Conservation (phyloP, 2,888 invertebrate genomes). For the Cephus rjabovi region DNA sequence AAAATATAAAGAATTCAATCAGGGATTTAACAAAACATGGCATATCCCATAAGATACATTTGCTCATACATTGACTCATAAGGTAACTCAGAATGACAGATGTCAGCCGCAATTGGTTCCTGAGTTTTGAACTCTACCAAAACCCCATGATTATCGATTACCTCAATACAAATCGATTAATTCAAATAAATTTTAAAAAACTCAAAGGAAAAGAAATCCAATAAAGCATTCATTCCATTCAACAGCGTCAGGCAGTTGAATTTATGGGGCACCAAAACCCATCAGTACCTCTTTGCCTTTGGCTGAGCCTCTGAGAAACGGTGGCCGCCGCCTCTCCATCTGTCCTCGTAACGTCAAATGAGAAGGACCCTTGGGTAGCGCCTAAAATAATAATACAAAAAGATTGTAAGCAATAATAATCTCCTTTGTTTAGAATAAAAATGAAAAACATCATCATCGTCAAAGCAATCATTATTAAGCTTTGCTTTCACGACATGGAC, state of each 20-base stretch:
- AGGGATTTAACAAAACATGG: neutral
- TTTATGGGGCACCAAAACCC: neutral
- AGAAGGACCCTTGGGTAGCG: conserved; percentile 49
- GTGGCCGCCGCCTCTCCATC: conserved; percentile 61
- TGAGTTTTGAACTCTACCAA: neutral
- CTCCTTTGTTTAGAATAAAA: too few species aligned
- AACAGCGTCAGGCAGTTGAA: neutral
- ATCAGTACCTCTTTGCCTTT: conserved; percentile 56
- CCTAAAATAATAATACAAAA: conserved; percentile 35
- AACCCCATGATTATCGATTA: neutral
- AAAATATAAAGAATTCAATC: neutral
- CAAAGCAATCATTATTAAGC: too few species aligned
- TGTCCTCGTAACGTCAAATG: conserved; percentile 55
- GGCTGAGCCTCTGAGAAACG: conserved; percentile 54
- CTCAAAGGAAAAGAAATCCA: neutral
- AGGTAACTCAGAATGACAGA: neutral
- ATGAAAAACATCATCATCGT: too few species aligned
- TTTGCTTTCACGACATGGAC: too few species aligned
- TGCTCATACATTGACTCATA: neutral
- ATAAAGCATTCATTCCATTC: neutral
- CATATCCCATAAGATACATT: neutral
- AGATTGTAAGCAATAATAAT: neutral
- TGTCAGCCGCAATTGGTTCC: neutral
- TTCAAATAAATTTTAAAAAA: neutral
- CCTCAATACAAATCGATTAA: neutral